Conservation (phyloP, 2,113 vertebrate genomes). For the Notechis scutatus region DNA sequence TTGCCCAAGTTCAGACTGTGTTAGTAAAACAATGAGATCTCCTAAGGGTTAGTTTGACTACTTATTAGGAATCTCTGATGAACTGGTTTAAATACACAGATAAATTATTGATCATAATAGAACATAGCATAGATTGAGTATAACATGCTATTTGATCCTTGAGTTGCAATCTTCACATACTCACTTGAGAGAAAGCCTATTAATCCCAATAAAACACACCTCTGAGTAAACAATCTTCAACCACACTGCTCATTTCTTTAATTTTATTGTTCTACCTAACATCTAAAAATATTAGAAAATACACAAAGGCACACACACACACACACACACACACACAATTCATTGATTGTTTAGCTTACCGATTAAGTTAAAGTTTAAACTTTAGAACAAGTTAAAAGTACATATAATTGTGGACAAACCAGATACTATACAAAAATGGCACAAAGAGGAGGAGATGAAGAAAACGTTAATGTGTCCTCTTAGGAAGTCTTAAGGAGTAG, state of each 20-base stretch:
- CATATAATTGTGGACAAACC: background rate
- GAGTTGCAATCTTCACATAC: background rate
- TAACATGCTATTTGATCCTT: background rate
- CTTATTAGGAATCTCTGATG: background rate
- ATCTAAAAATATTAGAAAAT: background rate
- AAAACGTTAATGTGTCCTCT: background rate
- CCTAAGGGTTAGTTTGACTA: background rate
- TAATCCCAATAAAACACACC: background rate
- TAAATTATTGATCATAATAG: background rate
- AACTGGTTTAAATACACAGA: background rate
- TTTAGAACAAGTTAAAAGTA: background rate
- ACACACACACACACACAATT: background rate
- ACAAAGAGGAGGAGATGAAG: background rate
- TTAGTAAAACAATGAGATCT: background rate
- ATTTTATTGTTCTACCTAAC: background rate
- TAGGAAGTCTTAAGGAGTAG: background rate
- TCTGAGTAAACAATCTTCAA: background rate
- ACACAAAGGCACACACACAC: background rate
- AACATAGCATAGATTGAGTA: background rate
- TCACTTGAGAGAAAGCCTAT: background rate
- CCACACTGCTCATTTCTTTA: background rate
- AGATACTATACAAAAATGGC: background rate
- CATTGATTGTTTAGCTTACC: background rate
- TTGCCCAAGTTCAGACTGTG: background rate
- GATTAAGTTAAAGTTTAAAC: background rate